Evolutionary conservation across 23 tunicate species (phyloP), one percentile per base, ranked within the genome.

Genomic region (Trididemnum clinides): DNA sequence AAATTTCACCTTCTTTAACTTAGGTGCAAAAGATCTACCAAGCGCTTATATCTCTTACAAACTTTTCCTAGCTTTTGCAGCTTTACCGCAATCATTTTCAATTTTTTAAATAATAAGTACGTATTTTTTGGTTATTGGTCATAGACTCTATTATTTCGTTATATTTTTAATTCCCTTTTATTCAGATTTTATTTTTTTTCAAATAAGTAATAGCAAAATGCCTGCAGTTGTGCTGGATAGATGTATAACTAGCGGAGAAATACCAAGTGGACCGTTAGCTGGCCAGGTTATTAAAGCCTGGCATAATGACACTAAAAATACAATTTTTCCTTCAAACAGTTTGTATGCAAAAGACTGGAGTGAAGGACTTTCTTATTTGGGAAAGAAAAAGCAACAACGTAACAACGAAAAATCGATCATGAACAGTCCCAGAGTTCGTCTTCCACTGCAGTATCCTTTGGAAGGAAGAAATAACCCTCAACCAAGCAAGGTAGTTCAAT

Each of bases 381-480:
- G 89, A 30, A 58, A 39, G 30, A 85, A 85, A 29, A 39, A 50
- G 1, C 37, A 66, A 27, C 66, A 70, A 70, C 73, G 51, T 63
- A 80, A 73, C 82, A 78, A 64, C 54, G 51, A 34, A 78, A 70
- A 63, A 75, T 83, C 73, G 23, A 33, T 23, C 15, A 86, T 86
- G 90, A 39, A 77, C 3, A 78, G 84, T 64, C 51, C 84, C 1
- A 72, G 90, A 50, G 96, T 91, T 0, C 19, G 65, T 18, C 44
- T 90, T 22, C 95, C 95, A 3, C 32, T 85, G 73, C 87, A 90
- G 37, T 90, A 90, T 57, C 95, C 95, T 2, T 78, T 81, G 15
- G 95, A 90, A 51, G 95, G 95, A 39, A 85, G 95, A 80, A 90
- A 90, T 57, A 90, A 90, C 34, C 95, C 95, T 21, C 96, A 91